Evolutionary conservation across 2,797 vertebrate species (phyloP).

Genomic region (Fistularia commersonii): DNA sequence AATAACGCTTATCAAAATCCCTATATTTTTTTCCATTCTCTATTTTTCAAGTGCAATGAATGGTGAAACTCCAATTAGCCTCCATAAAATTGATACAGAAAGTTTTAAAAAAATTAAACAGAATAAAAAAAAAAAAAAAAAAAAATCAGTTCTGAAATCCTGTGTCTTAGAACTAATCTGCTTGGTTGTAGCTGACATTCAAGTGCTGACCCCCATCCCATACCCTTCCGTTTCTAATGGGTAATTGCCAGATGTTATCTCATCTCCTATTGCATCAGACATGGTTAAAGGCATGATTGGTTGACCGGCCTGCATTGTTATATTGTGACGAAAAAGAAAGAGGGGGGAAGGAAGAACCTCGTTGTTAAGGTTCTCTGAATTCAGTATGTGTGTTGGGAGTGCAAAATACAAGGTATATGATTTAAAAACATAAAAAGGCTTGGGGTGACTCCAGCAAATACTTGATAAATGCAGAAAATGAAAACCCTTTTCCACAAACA

Average conservation of each 20-base stretch:
- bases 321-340: slow-evolving; percentile 30
- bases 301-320: slow-evolving; percentile 31
- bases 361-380: too few species aligned
- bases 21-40: too few species aligned
- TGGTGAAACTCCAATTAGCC: too few species aligned
- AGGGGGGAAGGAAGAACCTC: slow-evolving; percentile 23
- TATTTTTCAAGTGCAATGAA: too few species aligned
- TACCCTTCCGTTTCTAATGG: slow-evolving; percentile 31
- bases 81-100: too few species aligned
- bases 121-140: slow-evolving; percentile 1
- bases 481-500: too few species aligned
- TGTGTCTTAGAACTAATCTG: slow-evolving; percentile 1
- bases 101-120: slow-evolving; percentile 7
- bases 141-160: not conserved
- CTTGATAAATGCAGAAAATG: too few species aligned
- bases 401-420: too few species aligned
- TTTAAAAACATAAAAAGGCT: too few species aligned
- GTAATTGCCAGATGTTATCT: slow-evolving; percentile 60
- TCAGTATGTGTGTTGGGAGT: not conserved
- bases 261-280: slow-evolving; percentile 41
- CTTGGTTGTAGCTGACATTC: slow-evolving; percentile 14
- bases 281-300: slow-evolving; percentile 36
- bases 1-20: too few species aligned
- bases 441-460: too few species aligned
- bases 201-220: slow-evolving; percentile 35